Percentiles rank a stretch among this genome's conserved stretches.
Conservation (phyloP, 2,797 vertebrate species). For the Hydrolagus colliei region DNA sequence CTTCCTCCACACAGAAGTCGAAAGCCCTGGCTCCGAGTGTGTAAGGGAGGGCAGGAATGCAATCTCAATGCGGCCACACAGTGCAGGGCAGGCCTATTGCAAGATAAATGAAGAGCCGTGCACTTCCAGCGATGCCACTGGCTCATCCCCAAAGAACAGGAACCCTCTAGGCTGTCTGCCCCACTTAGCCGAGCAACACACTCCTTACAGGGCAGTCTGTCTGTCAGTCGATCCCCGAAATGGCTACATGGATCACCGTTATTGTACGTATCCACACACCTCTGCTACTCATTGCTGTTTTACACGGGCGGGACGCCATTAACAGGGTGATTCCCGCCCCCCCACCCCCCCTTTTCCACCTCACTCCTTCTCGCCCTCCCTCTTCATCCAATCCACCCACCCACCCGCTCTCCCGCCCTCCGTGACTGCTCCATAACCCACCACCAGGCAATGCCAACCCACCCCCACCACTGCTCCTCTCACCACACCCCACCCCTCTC, state of each 20-base stretch:
- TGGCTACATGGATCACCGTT: conserved; percentile 41
- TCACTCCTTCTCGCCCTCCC: too few species aligned
- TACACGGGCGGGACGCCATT: conserved; percentile 53
- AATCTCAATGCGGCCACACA: conserved; percentile 29
- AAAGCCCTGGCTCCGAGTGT: conserved; percentile 23
- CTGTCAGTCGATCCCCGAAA: conserved; percentile 38
- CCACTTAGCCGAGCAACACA: conserved; percentile 23
- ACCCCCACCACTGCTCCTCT: too few species aligned
- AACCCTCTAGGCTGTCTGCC: conserved; percentile 29
- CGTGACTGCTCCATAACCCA: conserved; percentile 43
- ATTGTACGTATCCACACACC: conserved; percentile 39
- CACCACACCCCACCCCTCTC: too few species aligned
- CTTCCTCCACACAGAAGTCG: conserved; percentile 29
- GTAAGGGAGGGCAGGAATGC: conserved; percentile 31
- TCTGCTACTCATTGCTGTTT: conserved; percentile 65
- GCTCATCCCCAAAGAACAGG: conserved; percentile 27
- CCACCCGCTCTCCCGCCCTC: background rate
- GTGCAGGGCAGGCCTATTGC: conserved; percentile 30
- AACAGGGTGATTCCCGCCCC: conserved; percentile 45
- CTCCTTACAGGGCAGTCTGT: conserved; percentile 31
- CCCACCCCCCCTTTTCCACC: too few species aligned
- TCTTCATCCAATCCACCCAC: too few species aligned
- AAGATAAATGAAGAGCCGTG: conserved; percentile 29
- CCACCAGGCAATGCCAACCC: conserved; percentile 41
- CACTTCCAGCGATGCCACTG: conserved; percentile 19